phyloP scores from a whole-genome alignment of 2,797 vertebrate species.

The Lagocephalus sceleratus region DNA sequence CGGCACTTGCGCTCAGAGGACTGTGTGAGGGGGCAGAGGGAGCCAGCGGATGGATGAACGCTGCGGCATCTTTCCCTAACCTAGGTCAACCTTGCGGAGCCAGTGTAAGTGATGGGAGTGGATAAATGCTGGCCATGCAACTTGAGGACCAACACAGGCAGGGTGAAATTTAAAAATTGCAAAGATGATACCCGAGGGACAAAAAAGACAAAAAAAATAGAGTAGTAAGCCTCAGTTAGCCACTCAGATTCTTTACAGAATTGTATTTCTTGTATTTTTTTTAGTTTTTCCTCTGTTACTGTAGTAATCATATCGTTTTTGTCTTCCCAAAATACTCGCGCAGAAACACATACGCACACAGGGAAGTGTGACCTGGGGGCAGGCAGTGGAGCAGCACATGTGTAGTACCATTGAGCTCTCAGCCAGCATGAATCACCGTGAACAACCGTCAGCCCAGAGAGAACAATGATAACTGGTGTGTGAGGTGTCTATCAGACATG shows the following conservation, averaged over 20 bases:
- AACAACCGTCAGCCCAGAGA: conserved; percentile 64
- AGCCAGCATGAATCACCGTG: conserved; percentile 65
- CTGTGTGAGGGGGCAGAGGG: conserved; percentile 69
- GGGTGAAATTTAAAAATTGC: conserved; percentile 28
- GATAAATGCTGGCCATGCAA: conserved; percentile 40
- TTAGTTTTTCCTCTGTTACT: not conserved
- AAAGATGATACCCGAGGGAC: conserved; percentile 16
- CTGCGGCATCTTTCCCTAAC: conserved; percentile 73
- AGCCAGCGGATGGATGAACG: conserved; percentile 60
- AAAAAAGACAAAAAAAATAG: conserved; percentile 39
- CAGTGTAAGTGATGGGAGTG: conserved; percentile 57
- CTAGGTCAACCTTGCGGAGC: conserved; percentile 68
- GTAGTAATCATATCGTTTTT: conserved; percentile 29
- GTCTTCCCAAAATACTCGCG: conserved; percentile 31
- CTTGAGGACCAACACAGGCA: conserved; percentile 41
- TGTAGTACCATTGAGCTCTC: conserved; percentile 65
- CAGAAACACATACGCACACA: conserved; percentile 25
- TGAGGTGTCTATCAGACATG: conserved; percentile 64
- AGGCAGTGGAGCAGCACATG: conserved; percentile 64
- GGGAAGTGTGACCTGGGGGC: conserved; percentile 66
- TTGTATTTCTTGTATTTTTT: not conserved
- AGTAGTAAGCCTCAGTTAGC: conserved; percentile 5
- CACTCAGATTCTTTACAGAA: conserved; percentile 9
- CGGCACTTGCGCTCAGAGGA: conserved; percentile 63
- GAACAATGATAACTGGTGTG: conserved; percentile 74